Base-by-base conservation (phyloP, 2,113 vertebrate genomes). In the Cathartes aura region DNA sequence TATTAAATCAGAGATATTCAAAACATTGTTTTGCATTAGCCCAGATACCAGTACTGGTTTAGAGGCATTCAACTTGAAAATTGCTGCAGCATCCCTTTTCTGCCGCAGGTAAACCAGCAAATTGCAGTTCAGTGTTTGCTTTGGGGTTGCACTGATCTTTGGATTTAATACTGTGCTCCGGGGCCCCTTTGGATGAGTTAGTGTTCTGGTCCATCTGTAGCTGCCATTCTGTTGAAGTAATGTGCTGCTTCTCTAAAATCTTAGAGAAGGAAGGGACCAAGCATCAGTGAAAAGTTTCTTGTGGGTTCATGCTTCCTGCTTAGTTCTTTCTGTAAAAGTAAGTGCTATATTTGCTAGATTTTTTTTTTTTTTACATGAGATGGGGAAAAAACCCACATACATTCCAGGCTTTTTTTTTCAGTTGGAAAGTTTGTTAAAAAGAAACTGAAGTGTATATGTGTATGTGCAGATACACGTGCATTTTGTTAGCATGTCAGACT, bases 401-500 rank as follows among this genome's bases (percentile, higher is more conserved):
- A 17, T 78, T 76, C 59, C n/a, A 42, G 38, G 16, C 38, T 29
- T 19, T 30, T 18, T 48, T 40, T 64, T 71, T 59, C 20, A 38
- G 5, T 36, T 82, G 72, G n/a, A 73, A 82, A 88, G 36, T 62
- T 85, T 70, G 18, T 78, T 94, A 48, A 88, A 72, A 80, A 74
- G 68, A 42, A 76, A 26, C 45, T 45, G 6, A 75, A 53, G n/a
- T 56, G 19, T 42, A 12, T 48, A 11, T n/a, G 21, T 56, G 22
- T 71, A 62, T 71, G 42, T 82, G 72, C 80, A 90, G 58, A 80
- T 73, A 58, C 40, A 83, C 1, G 1, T 79, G 70, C 30, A 56
- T 81, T 93, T 85, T 82, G 48, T 66, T 93, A 87, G 78, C 26
- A 4, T 91, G 93, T 97, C 87, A 88, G 87, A n/a, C 67, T 88